Base-by-base conservation (phyloP, 2,888 invertebrate genomes). In the Psococerastis gibbosa region DNA sequence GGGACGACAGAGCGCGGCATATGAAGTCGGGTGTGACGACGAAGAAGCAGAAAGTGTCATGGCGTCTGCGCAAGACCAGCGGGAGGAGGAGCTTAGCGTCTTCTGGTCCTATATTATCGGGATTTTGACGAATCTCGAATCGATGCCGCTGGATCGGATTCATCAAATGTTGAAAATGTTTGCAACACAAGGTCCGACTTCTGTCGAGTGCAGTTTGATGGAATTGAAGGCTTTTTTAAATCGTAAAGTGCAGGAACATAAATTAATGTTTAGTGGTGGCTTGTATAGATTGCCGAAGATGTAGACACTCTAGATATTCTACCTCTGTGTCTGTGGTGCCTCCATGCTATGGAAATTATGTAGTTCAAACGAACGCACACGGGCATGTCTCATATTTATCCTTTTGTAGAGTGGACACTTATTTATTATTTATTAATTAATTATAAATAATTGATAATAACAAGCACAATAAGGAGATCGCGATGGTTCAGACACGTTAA, bases 91-190 rank as follows among this genome's bases (percentile, higher is more conserved):
- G 59, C 65, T 92, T 45, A 91, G 73, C 71, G 74, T 78, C 35
- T 91, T 92, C 61, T 95, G 95, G 95, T 87, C 91, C 0, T 95
- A 94, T 56, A 91, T 95, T 53, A 83, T 89, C 35, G 94, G 92
- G 15, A 95, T 95, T 95, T 63, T 95, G 45, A 91, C 91, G 9
- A 95, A 95, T 66, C 66, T 95, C 49, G 91, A 92, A 55, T 84
- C 83, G 0, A 67, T 94, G 57, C 83, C 91, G 0, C 64, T 94
- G 49, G 92, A 94, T 52, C 68, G 92, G 43, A 94, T 95, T 53
- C 89, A 92, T 61, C 87, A 89, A 57, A 94, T 94, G 91, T 61
- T 95, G 47, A 88, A 89, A 60, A 84, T 94, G 78, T 95, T 95
- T 66, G 91, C 91, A 2, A 87, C 89, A 27, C 88, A 89, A 64